Evolutionary conservation across 1,140 invertebrate species (phyloP).

Genomic region (Nebria ingens): DNA sequence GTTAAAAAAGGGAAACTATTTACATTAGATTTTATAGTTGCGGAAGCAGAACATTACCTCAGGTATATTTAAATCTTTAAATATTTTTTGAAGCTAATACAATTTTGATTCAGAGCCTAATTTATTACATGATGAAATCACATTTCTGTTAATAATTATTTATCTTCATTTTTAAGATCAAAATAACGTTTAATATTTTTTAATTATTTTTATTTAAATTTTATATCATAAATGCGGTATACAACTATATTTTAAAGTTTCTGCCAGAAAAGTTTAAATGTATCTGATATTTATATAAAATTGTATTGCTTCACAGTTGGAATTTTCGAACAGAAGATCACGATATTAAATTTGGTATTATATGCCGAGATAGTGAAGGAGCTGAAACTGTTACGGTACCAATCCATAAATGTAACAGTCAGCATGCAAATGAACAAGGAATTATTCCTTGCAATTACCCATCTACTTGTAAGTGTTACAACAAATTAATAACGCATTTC

Average conservation of each 20-base stretch:
- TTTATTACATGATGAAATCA: no score
- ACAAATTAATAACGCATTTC: not conserved
- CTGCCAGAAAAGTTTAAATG: not conserved
- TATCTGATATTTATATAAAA: slow-evolving; percentile 9
- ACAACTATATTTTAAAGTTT: slow-evolving; percentile 4
- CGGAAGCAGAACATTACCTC: slow-evolving; percentile 50
- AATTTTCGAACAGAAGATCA: slow-evolving; percentile 77
- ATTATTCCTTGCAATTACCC: slow-evolving; percentile 59
- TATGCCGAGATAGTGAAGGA: slow-evolving; percentile 51
- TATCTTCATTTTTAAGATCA: no score
- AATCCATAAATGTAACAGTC: slow-evolving; percentile 57
- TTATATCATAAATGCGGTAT: no score
- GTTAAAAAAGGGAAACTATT: slow-evolving; percentile 68
- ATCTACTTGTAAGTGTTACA: slow-evolving; percentile 62
- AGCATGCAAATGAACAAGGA: slow-evolving; percentile 70
- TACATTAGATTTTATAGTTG: slow-evolving; percentile 51
- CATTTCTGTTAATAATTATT: no score
- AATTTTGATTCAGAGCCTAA: no score
- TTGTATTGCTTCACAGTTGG: slow-evolving; percentile 53
- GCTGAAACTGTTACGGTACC: slow-evolving; percentile 53
- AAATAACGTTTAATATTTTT: no score
- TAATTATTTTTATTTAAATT: no score
- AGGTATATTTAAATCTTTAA: slow-evolving; percentile 39
- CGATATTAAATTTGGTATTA: slow-evolving; percentile 80
- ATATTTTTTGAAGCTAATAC: slow-evolving; percentile 12